Evolutionary conservation across 2,888 invertebrate species (phyloP), one percentile per base, ranked within the genome.

Genomic region (Parnassius orleans): DNA sequence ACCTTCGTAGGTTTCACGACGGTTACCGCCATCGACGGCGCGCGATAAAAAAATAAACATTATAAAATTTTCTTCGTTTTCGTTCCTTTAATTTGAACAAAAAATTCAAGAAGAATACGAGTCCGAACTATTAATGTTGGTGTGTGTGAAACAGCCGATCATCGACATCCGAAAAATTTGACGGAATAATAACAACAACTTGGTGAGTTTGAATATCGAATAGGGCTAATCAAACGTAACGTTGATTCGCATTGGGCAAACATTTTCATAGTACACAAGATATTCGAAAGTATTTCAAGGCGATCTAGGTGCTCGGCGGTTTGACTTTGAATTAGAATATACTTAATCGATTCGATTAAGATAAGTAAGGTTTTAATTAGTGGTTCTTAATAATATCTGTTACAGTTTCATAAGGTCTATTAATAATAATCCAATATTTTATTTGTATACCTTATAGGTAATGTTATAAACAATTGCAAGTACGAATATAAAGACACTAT

Each of bases 241-340:
- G 78, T 77, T 77, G 78, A 80, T 80, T 80, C 78, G 76, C 72
- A 76, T 81, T 84, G 78, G 74, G 82, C 79, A 84, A 86, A 87
- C 83, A 82, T 83, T 87, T 89, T 86, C 84, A 84, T 87, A 85
- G 82, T 84, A 83, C 83, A 83, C 82, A 80, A 83, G 77, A 81
- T 72, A 83, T 84, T 89, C 75, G 90, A 91, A 91, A 91, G 91
- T 90, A 89, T 91, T 91, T 86, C 91, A 91, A 91, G 91, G 91
- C 83, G 81, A 89, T 86, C 89, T 69, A 86, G 87, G 79, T 76
- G 79, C 81, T 80, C 72, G 73, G 75, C 76, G 74, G 72, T 77
- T 72, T 80, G 74, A 73, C 71, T 75, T 75, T 75, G 69, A 72
- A 76, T 75, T 74, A 75, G 68, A 69, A 52, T 55, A 41, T 51